Conservation (phyloP, 2,888 invertebrate genomes). For the Caenorhabditis sp. region DNA sequence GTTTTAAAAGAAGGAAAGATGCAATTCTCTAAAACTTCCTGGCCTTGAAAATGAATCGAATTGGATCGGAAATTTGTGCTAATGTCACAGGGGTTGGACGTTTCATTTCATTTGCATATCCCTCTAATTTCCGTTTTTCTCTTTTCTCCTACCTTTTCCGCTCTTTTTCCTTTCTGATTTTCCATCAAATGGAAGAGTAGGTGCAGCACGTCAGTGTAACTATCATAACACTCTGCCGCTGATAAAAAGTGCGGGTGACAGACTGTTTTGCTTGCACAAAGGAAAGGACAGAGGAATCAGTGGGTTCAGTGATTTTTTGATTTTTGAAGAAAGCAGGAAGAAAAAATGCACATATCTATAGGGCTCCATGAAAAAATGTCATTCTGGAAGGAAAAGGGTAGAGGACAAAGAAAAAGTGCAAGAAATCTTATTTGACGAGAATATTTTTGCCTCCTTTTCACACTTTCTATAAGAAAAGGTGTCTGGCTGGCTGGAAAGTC, state of each 20-base stretch:
- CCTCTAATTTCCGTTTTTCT: conserved; percentile 16
- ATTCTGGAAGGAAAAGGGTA: not conserved
- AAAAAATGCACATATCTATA: not conserved
- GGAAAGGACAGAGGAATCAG: not conserved
- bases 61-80: conserved; percentile 47
- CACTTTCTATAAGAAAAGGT: too few relatives aligned
- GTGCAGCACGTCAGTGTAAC: not conserved
- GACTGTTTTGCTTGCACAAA: not conserved
- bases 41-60: too few relatives aligned
- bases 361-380: too few relatives aligned
- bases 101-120: conserved; percentile 11
- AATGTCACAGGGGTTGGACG: conserved; percentile 31
- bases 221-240: not conserved
- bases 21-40: too few relatives aligned
- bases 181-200: not conserved
- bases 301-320: not conserved
- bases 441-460: too few relatives aligned
- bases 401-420: too few relatives aligned
- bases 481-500: not conserved
- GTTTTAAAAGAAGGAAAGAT: too few relatives aligned
- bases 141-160: too few relatives aligned
- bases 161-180: too few relatives aligned
- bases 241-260: conserved; percentile 5
- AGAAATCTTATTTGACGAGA: too few relatives aligned
- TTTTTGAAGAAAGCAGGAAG: not conserved